Base-by-base conservation (phyloP, 2,888 invertebrate genomes). In the Hyposoter didymator region DNA sequence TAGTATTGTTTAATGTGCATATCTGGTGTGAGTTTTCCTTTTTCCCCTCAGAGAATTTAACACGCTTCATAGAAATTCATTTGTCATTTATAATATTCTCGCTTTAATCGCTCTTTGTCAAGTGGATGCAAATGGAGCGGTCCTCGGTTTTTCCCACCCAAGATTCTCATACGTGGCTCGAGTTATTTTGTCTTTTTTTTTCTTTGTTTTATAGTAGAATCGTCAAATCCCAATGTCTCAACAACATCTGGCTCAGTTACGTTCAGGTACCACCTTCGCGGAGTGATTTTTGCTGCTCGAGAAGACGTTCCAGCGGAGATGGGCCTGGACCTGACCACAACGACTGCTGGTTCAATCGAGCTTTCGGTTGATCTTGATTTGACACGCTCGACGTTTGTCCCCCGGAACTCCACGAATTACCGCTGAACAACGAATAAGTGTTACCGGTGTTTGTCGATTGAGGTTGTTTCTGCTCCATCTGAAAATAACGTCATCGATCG, bases 281-380 rank as follows among this genome's bases (percentile, higher is more conserved):
- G 84, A 96, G 94, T 90, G 96, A 96, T 91, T 96, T 97, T 94
- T 98, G 97, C 90, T 97, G 97, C 92, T 97, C 97, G 85, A 98
- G 94, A 28, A 98, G 95, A 59, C 97, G 96, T 93, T 97, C 97
- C 82, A 98, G 94, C 0, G 97, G 97, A 49, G 97, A 97, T 1
- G 97, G 97, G 3, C 97, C 97, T 6, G 97, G 96, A 0, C 96
- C 96, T 14, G 96, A 96, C 96, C 97, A 97, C 64, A 97, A 94
- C 0, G 97, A 97, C 95, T 97, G 96, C 52, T 95, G 93, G 85
- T 88, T 90, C 3, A 91, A 84, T 72, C 90, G 89, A 6, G 89
- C 85, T 52, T 92, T 93, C 49, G 91, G 89, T 52, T 92, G 91
- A 87, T 92, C 92, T 72, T 91, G 88, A 87, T 85, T 90, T 17